Base-by-base conservation (phyloP, 2,888 invertebrate genomes). In the Lasioglossum vierecki region DNA sequence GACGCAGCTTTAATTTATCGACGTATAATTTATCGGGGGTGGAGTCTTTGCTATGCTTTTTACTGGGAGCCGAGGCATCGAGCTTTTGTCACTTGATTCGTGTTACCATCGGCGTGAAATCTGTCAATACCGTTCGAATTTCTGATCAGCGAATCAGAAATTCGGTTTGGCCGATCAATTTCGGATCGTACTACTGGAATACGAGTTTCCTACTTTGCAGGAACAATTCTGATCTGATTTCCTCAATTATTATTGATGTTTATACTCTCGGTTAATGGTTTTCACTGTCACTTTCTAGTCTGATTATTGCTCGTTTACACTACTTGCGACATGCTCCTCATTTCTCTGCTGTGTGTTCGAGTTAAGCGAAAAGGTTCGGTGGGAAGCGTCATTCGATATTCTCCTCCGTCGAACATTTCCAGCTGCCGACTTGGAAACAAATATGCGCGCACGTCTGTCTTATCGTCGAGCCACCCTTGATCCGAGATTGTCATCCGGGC, bases 401-500 rank as follows among this genome's bases (percentile, higher is more conserved):
- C 53, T 35, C 57, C 60, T 53, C 53, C 77, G 57, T 72, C 72
- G 46, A 79, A 80, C 76, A 63, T 85, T 80, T 68, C 82, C 41
- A 70, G 35, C 60, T 75, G 49, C 71, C 82, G 41, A 53, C 35
- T 44, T 39, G 76, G 83, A 79, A 86, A 88, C 83, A 82, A 83
- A 83, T 86, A 89, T 78, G 71, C 74, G 76, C 77, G 60, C 82
- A 74, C 82, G 86, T 85, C 82, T 83, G 80, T 80, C 89, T 90
- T 88, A 89, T 79, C 88, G 85, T 86, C 80, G 86, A 84, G 81
- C 80, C 80, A 86, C 86, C 89, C 90, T 82, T 88, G 85, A 84
- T 89, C 80, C 86, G 83, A 90, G 82, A 87, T 85, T 86, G 88
- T 88, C 90, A 83, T 90, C 82, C 87, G 89, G 87, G 83, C 73